Conservation (phyloP, 30 jellyfish, hydroid and myxozoan genomes). For the Pelagia noctiluca region DNA sequence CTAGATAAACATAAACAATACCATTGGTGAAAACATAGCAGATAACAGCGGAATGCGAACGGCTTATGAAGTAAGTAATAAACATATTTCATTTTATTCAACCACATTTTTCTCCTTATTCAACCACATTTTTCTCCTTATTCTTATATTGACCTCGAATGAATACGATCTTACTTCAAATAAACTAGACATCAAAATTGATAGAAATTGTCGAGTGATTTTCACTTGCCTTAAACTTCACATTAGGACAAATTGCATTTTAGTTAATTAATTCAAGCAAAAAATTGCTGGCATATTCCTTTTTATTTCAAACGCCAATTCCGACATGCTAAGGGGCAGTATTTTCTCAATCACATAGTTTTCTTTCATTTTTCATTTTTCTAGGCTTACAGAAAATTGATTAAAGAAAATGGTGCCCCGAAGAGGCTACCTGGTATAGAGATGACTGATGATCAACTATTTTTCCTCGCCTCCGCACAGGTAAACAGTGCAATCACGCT, state of each 20-base stretch:
- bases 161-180: too few relatives aligned
- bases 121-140: background rate
- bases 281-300: too few relatives aligned
- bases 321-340: background rate
- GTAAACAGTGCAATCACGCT: constrained; percentile 32
- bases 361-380: constrained; percentile 6
- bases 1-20: constrained; percentile 79
- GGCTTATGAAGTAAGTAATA: constrained; percentile 73
- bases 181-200: too few relatives aligned
- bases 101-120: background rate
- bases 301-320: background rate
- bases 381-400: constrained; percentile 95
- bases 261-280: too few relatives aligned
- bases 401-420: constrained; percentile 69
- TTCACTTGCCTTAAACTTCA: too few relatives aligned
- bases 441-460: constrained; percentile 88
- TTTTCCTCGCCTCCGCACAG: constrained; percentile 94
- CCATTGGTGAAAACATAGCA: constrained; percentile 96
- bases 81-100: background rate
- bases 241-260: too few relatives aligned
- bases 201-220: too few relatives aligned
- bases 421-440: constrained; percentile 92
- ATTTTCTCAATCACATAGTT: background rate
- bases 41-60: constrained; percentile 95
- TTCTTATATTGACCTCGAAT: too few relatives aligned